Evolutionary conservation across 2,888 invertebrate species (phyloP).

Genomic region (Erebia epiphron): DNA sequence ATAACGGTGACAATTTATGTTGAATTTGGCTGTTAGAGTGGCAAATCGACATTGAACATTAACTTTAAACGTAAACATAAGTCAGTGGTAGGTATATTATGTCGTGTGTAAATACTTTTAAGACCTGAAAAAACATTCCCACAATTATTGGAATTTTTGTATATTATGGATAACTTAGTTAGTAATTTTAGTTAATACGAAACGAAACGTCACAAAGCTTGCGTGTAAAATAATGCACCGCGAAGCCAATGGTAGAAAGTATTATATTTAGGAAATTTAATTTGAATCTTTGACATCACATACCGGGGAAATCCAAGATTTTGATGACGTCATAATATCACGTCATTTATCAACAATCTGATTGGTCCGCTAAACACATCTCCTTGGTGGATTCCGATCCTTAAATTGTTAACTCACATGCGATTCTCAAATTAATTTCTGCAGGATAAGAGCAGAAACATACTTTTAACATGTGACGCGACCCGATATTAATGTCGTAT

Average conservation of each 20-base stretch:
- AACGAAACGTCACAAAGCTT: conserved; percentile 10
- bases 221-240: conserved; percentile 7
- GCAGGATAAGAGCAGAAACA: neutral
- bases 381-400: too few relatives aligned
- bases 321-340: too few relatives aligned
- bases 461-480: too few relatives aligned
- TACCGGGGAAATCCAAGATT: too few relatives aligned
- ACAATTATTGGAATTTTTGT: neutral
- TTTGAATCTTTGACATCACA: neutral
- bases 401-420: too few relatives aligned
- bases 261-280: neutral
- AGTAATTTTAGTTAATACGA: neutral
- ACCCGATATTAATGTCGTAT: too few relatives aligned
- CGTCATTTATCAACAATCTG: too few relatives aligned
- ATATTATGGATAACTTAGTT: neutral
- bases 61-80: neutral
- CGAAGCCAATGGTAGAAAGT: neutral
- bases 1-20: too few relatives aligned
- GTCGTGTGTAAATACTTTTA: conserved; percentile 2
- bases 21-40: neutral
- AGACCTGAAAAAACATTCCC: conserved; percentile 5
- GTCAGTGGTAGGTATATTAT: conserved; percentile 11
- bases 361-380: too few relatives aligned
- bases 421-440: conserved; percentile 3
- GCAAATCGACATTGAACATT: conserved; percentile 7